These are phyloP conservation scores for Saguinus imperator DNA, from an alignment of 2,113 vertebrate species.

Conservation along the genomic window DNA sequence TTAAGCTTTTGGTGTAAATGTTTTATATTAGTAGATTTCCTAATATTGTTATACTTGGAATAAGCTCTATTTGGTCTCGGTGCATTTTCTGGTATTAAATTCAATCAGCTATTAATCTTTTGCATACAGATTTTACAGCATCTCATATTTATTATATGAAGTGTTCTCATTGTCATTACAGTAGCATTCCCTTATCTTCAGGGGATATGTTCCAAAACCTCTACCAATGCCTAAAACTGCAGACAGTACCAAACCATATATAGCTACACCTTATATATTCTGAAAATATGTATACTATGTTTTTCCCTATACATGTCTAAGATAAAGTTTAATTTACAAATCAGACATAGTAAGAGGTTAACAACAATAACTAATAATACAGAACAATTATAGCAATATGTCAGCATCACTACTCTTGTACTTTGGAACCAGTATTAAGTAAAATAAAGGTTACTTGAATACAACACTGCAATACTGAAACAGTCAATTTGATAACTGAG, in stretches of 20 bases:
- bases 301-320: background rate
- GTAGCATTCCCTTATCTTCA: too few relatives aligned
- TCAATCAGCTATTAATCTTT: slow-evolving; percentile 9
- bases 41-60: slow-evolving; percentile 31
- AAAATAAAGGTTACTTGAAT: too few relatives aligned
- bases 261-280: too few relatives aligned
- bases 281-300: too few relatives aligned
- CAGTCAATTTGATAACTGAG: too few relatives aligned
- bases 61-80: slow-evolving; percentile 1
- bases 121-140: slow-evolving; percentile 4
- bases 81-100: slow-evolving; percentile 37
- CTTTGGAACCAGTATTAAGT: background rate
- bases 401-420: background rate
- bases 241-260: background rate
- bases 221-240: background rate
- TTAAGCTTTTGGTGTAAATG: slow-evolving; percentile 11
- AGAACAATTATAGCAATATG: background rate
- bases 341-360: background rate
- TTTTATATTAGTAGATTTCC: slow-evolving; percentile 31
- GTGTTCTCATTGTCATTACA: background rate
- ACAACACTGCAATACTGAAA: too few relatives aligned
- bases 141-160: background rate
- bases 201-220: background rate
- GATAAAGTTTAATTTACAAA: background rate
- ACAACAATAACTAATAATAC: background rate